Percentiles rank a stretch among this genome's conserved stretches.
These are phyloP conservation scores for Perizoma flavofasciatum DNA, from an alignment of 2,888 invertebrate genomes.

Conservation along the genomic window DNA sequence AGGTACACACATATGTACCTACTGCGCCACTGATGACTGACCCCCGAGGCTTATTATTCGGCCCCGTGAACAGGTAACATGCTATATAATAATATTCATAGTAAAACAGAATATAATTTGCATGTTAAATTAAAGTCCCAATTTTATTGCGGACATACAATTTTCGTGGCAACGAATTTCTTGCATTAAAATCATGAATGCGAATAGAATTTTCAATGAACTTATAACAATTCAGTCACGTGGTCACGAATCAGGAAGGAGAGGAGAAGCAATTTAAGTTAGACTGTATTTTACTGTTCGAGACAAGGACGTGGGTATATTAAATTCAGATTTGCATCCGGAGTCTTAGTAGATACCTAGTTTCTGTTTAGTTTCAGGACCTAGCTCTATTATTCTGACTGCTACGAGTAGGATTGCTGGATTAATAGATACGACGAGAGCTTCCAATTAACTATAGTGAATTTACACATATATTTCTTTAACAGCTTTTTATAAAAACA, in stretches of 20 bases:
- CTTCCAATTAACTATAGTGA: no score
- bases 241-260: conserved; percentile 18
- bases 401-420: no score
- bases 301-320: conserved; percentile 15
- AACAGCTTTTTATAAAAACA: no score
- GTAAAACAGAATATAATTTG: conserved; percentile 32
- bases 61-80: conserved; percentile 4
- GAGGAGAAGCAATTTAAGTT: conserved; percentile 30
- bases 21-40: conserved; percentile 10
- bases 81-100: conserved; percentile 22
- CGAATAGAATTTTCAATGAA: conserved; percentile 33
- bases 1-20: no score
- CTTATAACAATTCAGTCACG: conserved; percentile 24
- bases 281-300: conserved; percentile 21
- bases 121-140: conserved; percentile 19
- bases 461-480: no score
- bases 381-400: no score
- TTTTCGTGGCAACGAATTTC: conserved; percentile 25
- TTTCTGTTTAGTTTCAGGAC: conserved; percentile 12
- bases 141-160: conserved; percentile 26
- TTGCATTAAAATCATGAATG: conserved; percentile 32
- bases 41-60: conserved; percentile 12
- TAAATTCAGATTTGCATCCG: conserved; percentile 22
- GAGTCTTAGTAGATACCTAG: no score
- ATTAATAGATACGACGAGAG: no score